Evolutionary conservation across 2,797 vertebrate genomes (phyloP), one percentile per base, ranked within the genome.

Genomic region (Allobates femoralis): DNA sequence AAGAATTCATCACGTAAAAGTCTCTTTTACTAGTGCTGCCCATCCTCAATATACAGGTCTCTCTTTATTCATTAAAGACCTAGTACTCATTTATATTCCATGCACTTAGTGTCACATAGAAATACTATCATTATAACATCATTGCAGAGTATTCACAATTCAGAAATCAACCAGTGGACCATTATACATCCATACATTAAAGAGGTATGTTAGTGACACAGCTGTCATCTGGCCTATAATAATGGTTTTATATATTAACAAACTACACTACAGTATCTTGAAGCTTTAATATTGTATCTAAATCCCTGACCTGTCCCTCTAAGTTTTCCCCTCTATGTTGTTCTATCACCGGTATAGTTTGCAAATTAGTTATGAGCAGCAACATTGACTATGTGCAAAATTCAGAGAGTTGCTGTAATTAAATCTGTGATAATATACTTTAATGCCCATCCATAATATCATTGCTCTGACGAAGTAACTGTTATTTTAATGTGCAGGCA

Each of bases 1-100:
- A 85, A 53, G 62, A 55, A 85, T 85, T 71, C 75, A 69, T 85
- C 75, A 85, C 51, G 32, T 78, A 41, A 85, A 67, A 67, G 23
- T 34, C 23, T 79, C 64, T 55, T 55, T 67, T 69, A 53, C 74
- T 78, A 56, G 50, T 41, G 30, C 34, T 85, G 50, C 19, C 58
- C 71, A 46, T 64, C 46, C 28, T 62, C 66, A 64, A 74, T 21
- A 67, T 56, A 23, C 58, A 50, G 60, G 60, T 51, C n/a, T 64
- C 37, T 50, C 14, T 81, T 73, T 73, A 73, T 73, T 71, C 69
- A 26, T 15, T 46, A 50, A 73, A 14, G 23, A 21, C 37, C 69
- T n/a, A 14, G 18, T 60, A 81, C 62, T 60, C 37, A 46, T 81
- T 67, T 66, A 81, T 67, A 81, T 66, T 66, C 58, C 58, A 64